Conservation (phyloP, 37 sponge, comb jelly and placozoan species). For the Aplysina aerophoba region DNA sequence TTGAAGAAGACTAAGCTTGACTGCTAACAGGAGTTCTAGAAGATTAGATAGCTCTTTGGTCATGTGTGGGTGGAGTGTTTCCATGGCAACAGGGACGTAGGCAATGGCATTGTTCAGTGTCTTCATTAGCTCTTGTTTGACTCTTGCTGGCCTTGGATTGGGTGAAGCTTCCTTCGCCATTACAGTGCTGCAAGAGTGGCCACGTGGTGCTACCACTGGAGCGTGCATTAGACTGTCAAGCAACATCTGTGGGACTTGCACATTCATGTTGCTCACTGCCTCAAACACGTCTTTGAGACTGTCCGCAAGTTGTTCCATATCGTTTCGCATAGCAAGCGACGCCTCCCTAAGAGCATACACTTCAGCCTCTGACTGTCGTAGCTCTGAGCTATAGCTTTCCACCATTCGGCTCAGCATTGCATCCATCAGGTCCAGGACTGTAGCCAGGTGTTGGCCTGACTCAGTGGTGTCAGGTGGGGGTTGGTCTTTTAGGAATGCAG, state of each 20-base stretch:
- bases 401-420: background rate
- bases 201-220: no score
- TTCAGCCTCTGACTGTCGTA: background rate
- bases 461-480: background rate
- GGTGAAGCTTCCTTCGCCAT: background rate
- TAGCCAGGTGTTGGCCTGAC: background rate
- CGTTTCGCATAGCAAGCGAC: background rate
- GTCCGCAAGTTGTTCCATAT: background rate
- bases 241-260: background rate
- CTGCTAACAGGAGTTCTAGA: background rate
- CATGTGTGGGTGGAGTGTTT: constrained; percentile 16
- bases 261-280: background rate
- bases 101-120: background rate
- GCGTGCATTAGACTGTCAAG: background rate
- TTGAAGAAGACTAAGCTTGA: constrained; percentile 5
- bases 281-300: background rate
- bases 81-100: constrained; percentile 18
- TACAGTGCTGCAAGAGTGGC: background rate
- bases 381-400: constrained; percentile 7
- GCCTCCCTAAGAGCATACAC: background rate
- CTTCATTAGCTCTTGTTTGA: background rate
- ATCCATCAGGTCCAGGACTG: constrained; percentile 5
- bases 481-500: constrained; percentile 15
- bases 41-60: background rate
- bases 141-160: background rate